Evolutionary conservation across 2,797 vertebrate species (phyloP).

Genomic region (Betta splendens): DNA sequence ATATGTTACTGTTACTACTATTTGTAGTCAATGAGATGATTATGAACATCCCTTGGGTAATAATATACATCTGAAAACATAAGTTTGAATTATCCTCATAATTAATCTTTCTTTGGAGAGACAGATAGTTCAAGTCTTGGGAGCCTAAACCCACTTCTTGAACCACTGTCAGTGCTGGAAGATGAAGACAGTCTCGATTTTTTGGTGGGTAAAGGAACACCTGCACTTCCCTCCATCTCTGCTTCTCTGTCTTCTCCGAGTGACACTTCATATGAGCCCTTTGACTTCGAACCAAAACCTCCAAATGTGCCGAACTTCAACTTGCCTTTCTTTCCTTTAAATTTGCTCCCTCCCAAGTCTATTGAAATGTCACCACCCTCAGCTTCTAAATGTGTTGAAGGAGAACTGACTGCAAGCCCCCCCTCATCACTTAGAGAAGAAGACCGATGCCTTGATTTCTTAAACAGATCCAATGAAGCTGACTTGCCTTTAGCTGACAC

Average conservation of each 20-base stretch:
- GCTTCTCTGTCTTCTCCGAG: constrained; percentile 85
- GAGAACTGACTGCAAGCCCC: constrained; percentile 78
- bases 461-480: constrained; percentile 88
- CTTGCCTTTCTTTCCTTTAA: constrained; percentile 86
- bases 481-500: constrained; percentile 85
- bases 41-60: constrained; percentile 31
- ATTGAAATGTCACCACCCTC: constrained; percentile 80
- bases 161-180: constrained; percentile 88
- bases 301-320: constrained; percentile 96
- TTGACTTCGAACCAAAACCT: constrained; percentile 91
- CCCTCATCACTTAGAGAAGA: constrained; percentile 89
- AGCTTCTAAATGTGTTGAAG: constrained; percentile 80
- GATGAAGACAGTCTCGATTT: constrained; percentile 88
- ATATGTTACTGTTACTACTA: too few relatives aligned
- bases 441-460: constrained; percentile 85
- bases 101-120: constrained; percentile 84
- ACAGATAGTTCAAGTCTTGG: constrained; percentile 85
- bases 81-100: constrained; percentile 44
- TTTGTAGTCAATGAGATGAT: constrained; percentile 50
- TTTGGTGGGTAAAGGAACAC: constrained; percentile 79
- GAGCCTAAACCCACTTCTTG: constrained; percentile 80
- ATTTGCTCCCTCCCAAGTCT: constrained; percentile 78
- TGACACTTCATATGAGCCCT: constrained; percentile 94
- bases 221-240: constrained; percentile 75
- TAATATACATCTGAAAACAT: constrained; percentile 45